Conservation (phyloP, 2,888 invertebrate species). For the Allophyes oxyacanthae region DNA sequence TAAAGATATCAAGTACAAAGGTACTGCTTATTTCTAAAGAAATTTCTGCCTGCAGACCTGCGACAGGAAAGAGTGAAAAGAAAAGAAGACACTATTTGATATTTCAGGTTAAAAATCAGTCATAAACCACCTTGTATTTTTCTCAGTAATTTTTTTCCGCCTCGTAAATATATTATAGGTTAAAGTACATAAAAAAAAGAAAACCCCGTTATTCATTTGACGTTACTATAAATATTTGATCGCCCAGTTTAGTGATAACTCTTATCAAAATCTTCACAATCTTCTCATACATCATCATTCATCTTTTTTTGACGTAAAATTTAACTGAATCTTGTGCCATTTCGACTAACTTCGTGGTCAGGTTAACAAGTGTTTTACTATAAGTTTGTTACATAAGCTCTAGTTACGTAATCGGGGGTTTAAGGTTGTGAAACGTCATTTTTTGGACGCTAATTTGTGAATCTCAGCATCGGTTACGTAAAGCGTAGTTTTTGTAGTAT, state of each 20-base stretch:
- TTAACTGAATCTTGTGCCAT: conserved; percentile 68
- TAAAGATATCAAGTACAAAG: too few species aligned
- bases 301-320: conserved; percentile 81
- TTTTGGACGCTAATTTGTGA: conserved; percentile 17
- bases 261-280: conserved; percentile 72
- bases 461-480: conserved; percentile 2
- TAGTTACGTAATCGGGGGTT: conserved; percentile 8
- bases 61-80: too few species aligned
- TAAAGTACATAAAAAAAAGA: too few species aligned
- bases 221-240: conserved; percentile 61
- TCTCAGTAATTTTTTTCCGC: too few species aligned
- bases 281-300: conserved; percentile 81
- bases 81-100: too few species aligned
- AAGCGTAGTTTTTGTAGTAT: not conserved
- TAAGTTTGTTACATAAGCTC: conserved; percentile 52
- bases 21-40: too few species aligned
- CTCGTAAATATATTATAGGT: too few species aligned
- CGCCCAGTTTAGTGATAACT: conserved; percentile 54
- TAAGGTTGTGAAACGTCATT: conserved; percentile 4
- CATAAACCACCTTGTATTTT: too few species aligned
- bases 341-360: conserved; percentile 66
- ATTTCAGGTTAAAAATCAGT: too few species aligned
- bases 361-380: conserved; percentile 51
- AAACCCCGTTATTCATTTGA: too few species aligned
- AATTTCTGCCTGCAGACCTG: too few species aligned